phyloP scores from a whole-genome alignment of 2,888 invertebrate species.

The Cancer borealis region DNA sequence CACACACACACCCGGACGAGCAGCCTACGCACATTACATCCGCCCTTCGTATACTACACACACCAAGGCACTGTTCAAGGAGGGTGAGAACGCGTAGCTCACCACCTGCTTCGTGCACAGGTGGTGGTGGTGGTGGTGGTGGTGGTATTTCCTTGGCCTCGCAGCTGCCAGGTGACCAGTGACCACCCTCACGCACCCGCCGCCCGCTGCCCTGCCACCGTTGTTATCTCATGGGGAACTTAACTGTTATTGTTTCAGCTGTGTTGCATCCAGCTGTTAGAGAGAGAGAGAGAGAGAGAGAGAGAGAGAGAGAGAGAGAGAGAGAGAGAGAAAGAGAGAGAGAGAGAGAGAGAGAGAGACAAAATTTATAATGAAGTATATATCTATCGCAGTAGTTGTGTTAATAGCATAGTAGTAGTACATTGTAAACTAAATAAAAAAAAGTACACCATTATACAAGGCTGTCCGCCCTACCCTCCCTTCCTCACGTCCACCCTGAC shows the following conservation, averaged over 20 bases:
- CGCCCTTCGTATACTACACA: too few species aligned
- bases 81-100: background rate
- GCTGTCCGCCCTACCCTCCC: too few species aligned
- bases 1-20: background rate
- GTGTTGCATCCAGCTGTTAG: background rate
- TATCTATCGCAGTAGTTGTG: background rate
- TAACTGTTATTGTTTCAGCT: constrained; percentile 31
- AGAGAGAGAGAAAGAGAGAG: background rate
- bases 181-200: constrained; percentile 8
- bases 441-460: too few species aligned
- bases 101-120: background rate
- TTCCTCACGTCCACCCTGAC: background rate
- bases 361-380: background rate
- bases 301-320: constrained; percentile 18
- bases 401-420: constrained; percentile 11
- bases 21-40: background rate
- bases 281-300: constrained; percentile 49
- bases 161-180: background rate
- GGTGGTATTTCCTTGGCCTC: constrained; percentile 2
- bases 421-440: background rate
- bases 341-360: constrained; percentile 41
- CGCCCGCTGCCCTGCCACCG: background rate
- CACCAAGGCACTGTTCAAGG: background rate
- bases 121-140: background rate
- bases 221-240: background rate